phyloP scores from a whole-genome alignment of 2,113 vertebrate species.

The Cichladusa arquata region DNA sequence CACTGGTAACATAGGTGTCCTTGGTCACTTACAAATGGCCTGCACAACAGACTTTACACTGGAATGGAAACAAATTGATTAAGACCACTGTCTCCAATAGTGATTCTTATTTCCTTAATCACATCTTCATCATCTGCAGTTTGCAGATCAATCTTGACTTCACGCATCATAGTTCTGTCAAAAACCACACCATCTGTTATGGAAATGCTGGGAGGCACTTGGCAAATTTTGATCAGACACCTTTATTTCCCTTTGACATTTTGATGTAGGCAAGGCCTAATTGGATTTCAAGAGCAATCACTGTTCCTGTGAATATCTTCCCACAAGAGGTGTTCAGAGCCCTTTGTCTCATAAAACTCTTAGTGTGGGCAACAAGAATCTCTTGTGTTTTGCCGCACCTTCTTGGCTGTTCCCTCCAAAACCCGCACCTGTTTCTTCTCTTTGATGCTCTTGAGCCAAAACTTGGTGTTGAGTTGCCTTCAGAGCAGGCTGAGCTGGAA shows the following conservation, averaged over 20 bases:
- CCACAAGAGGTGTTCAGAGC: background rate
- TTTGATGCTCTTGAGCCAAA: background rate
- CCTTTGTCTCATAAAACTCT: rapidly evolving
- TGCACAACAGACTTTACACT: background rate
- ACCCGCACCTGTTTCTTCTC: background rate
- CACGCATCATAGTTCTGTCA: background rate
- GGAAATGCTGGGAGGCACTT: background rate
- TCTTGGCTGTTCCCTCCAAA: background rate
- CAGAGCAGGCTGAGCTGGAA: background rate
- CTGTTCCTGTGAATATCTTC: background rate
- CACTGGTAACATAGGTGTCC: background rate
- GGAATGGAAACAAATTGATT: background rate
- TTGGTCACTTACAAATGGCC: background rate
- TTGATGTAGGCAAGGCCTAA: background rate
- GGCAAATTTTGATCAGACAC: background rate
- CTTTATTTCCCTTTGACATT: background rate
- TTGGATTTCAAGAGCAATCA: rapidly evolving
- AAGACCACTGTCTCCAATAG: background rate
- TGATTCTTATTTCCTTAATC: slow-evolving; percentile 3
- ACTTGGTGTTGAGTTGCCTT: background rate
- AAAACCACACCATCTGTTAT: background rate
- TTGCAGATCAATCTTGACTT: background rate
- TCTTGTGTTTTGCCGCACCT: background rate
- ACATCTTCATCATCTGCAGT: background rate
- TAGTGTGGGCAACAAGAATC: background rate